Evolutionary conservation across 2,888 invertebrate species (phyloP), one percentile per base, ranked within the genome.

Genomic region (Dromius quadrimaculatus): DNA sequence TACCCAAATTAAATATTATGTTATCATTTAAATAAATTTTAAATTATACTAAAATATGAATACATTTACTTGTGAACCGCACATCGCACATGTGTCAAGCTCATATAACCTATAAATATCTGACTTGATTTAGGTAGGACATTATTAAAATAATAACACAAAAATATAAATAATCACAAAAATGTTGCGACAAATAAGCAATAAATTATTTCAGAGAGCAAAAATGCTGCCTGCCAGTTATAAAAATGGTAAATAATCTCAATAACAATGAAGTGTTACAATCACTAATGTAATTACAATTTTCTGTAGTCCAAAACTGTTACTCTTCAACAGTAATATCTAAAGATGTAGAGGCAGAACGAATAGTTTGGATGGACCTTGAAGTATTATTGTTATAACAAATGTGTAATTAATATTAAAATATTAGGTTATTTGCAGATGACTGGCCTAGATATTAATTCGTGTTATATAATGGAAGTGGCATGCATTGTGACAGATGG

Each of bases 401-500:
- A 36, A 11, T 23, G 34, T 50, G 45, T 28, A 57, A 69, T 72
- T 69, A 72, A 28, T 15, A n/a, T 34, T 61, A 34, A 20, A 9
- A 54, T 19, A 32, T 20, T 34, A 69, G 28, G 62, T 45, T 43
- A 36, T 23, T 77, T 83, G 68, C 78, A 91, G 90, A 94, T 98
- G 95, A 94, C 96, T 5, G 98, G 98, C 0, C 82, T 98, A 11
- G 87, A 97, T 79, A 80, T 91, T 54, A 85, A 90, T 0, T 88
- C 83, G 62, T 91, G 95, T 78, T 87, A 90, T 73, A 93, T 98
- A 64, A 81, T 98, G 77, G 98, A 98, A 85, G 88, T 97, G 66
- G 93, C 95, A 0, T 94, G 95, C 79, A 79, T 98, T 23, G 86
- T 98, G 65, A 98, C 98, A 0, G 94, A 97, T 79, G 84, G 86